Evolutionary conservation across 2,888 invertebrate genomes (phyloP).

Genomic region (Ptychoptera contaminata): DNA sequence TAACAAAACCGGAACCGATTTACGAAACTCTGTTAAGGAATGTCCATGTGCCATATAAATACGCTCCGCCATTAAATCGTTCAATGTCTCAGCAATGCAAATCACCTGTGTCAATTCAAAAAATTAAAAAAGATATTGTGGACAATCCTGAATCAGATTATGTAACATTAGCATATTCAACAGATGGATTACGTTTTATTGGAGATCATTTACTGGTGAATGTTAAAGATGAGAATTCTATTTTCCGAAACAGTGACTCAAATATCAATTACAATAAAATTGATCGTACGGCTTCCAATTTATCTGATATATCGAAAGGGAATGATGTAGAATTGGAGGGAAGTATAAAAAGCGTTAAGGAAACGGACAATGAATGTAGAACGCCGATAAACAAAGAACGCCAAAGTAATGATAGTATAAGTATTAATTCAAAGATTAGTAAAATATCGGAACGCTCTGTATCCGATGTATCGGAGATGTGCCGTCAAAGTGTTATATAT

Average conservation of each 20-base stretch:
- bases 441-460: conserved; percentile 25
- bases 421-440: conserved; percentile 9
- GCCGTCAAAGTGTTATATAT: conserved; percentile 35
- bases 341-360: too few relatives aligned
- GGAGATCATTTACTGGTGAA: conserved; percentile 22
- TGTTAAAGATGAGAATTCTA: conserved; percentile 9
- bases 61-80: conserved; percentile 26
- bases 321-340: neutral
- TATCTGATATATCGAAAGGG: conserved; percentile 1
- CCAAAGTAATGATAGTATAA: neutral
- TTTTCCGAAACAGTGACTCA: conserved; percentile 15
- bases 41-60: conserved; percentile 32
- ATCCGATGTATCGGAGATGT: conserved; percentile 27
- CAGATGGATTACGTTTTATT: neutral
- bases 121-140: neutral
- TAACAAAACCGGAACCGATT: conserved; percentile 21
- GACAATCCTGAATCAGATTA: conserved; percentile 29
- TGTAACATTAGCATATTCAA: conserved; percentile 26
- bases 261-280: conserved; percentile 15
- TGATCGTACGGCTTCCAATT: conserved; percentile 1
- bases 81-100: conserved; percentile 19
- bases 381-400: neutral
- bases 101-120: neutral
- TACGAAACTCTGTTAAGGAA: conserved; percentile 28
- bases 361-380: neutral